Percentiles rank a stretch among this genome's conserved stretches.
Conservation (phyloP, 2,797 vertebrate genomes). For the Lemur catta region DNA sequence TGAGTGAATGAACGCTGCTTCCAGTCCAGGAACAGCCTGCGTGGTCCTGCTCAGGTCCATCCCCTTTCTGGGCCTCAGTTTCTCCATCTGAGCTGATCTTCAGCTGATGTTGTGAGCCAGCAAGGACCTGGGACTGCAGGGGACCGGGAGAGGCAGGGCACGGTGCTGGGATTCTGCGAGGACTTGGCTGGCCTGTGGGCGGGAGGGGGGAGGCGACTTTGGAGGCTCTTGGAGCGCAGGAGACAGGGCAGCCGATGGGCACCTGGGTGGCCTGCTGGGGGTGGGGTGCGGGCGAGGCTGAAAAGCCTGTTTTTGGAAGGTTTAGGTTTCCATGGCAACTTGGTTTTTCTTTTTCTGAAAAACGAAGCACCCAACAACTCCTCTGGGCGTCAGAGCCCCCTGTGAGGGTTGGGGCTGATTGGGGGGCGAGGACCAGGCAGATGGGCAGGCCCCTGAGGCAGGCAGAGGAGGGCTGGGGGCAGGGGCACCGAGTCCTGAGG, state of each 20-base stretch:
- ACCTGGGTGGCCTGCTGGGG: rapidly evolving
- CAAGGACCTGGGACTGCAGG: rapidly evolving
- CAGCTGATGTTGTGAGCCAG: background rate
- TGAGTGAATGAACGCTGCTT: background rate
- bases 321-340: background rate
- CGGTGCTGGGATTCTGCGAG: background rate
- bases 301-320: background rate
- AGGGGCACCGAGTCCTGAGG: background rate
- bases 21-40: background rate
- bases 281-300: rapidly evolving
- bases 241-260: background rate
- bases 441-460: background rate
- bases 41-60: background rate
- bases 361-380: too few species aligned
- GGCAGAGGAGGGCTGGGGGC: background rate
- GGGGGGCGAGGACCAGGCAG: rapidly evolving
- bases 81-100: background rate
- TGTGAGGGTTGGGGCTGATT: background rate
- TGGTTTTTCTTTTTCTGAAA: background rate
- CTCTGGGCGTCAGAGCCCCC: background rate
- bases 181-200: rapidly evolving
- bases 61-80: background rate
- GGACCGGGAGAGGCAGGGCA: background rate
- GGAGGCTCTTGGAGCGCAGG: background rate
- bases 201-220: rapidly evolving